Base-by-base conservation (phyloP, 2,797 vertebrate genomes). In the Lindbergichthys nudifrons region DNA sequence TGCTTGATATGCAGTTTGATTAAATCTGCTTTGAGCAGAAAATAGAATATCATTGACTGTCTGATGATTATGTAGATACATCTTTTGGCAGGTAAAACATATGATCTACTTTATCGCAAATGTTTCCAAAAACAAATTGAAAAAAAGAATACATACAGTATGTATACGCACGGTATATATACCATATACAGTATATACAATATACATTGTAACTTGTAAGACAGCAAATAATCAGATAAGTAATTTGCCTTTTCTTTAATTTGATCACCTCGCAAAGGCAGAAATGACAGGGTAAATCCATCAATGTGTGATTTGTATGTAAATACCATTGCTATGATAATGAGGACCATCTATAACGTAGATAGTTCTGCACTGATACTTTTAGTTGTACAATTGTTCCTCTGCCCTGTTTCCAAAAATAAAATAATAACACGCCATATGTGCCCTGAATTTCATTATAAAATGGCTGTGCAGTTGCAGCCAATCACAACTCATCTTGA, bases 11-110 rank as follows among this genome's bases (percentile, higher is more conserved):
- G 4, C 9, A 61, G 39, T 60, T 75, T 39, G 50, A 68, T 32
- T 14, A 59, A 45, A 48, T 76, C 53, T 71, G 23, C 58, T 80
- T 10, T 69, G 71, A 68, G 59, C 32, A 76, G 63, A 68, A 75
- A 65, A 79, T 36, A 52, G 26, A 78, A 46, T 70, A 74, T 87
- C 79, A 79, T 10, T 18, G 47, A 64, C 11, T 65, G 19, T 6
- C 41, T 70, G 53, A 47, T 64, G 15, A 65, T 26, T 26, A 26
- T 18, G 53, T 12, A 43, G 13, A 64, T 51, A 6, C 23, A 41
- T 39, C 14, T 21, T 26, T n/a, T 48, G 47, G 43, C 16, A 51
- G 46, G 30, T 52, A 21, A 26, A 70, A n/a, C 21, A 39, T 12
- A n/a, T 50, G 19, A 32, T 46, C 3, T 48, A 36, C 18, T 32